Conservation (phyloP, 2,113 vertebrate species). For the Peromyscus maniculatus region DNA sequence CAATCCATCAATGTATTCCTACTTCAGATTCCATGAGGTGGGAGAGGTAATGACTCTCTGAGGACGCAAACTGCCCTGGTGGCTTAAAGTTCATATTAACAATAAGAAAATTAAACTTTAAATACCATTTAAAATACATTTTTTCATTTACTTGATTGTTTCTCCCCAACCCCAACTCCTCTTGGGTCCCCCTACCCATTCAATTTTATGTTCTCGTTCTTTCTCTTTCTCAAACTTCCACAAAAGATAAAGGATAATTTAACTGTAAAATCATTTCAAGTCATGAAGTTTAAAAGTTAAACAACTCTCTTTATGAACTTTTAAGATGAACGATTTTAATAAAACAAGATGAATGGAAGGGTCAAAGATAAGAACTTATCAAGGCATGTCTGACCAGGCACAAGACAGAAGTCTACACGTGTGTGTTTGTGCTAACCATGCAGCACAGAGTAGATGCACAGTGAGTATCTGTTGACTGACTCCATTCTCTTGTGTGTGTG, state of each 20-base stretch:
- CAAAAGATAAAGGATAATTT: not conserved
- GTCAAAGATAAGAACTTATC: not conserved
- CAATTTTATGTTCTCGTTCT: not conserved
- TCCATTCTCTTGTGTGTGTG: not conserved
- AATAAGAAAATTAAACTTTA: slow-evolving; percentile 24
- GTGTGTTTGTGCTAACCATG: not conserved
- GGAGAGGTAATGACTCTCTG: slow-evolving; percentile 20
- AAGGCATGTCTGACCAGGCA: not conserved
- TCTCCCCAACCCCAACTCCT: not conserved
- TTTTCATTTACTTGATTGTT: not conserved
- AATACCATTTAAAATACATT: not conserved
- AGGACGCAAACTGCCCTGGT: not conserved
- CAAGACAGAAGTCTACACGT: not conserved
- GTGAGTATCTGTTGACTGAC: not conserved
- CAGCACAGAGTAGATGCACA: not conserved
- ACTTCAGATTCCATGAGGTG: not conserved
- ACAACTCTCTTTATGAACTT: not conserved
- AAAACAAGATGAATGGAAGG: not conserved
- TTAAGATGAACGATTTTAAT: not conserved
- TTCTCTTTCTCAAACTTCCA: not conserved
- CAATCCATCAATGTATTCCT: not conserved
- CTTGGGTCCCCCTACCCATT: not conserved
- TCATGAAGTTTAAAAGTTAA: slow-evolving; percentile 55
- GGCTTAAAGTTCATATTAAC: slow-evolving; percentile 27
- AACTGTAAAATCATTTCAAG: not conserved